A percentile compares a stretch with the other conserved stretches of the same genome.
Conservation (phyloP, 2,888 invertebrate species). For the Cabera pusaria region DNA sequence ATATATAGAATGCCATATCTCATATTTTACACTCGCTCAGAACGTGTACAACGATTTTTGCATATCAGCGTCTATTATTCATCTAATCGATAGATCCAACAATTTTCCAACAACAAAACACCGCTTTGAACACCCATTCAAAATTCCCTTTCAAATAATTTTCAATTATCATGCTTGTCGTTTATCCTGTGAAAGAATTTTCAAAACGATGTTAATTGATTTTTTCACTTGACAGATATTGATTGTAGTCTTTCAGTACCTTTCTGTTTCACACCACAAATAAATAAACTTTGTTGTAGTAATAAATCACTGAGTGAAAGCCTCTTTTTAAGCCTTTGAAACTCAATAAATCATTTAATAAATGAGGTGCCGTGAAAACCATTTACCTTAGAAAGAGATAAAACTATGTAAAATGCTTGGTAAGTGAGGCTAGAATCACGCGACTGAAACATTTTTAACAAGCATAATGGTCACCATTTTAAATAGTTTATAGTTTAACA, state of each 20-base stretch:
- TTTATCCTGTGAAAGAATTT: slow-evolving; percentile 69
- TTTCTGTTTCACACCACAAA: slow-evolving; percentile 69
- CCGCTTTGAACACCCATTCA: slow-evolving; percentile 53
- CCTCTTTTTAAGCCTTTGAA: slow-evolving; percentile 63
- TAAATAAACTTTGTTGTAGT: slow-evolving; percentile 54
- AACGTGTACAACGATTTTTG: too few species aligned
- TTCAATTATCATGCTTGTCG: slow-evolving; percentile 69
- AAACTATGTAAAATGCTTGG: slow-evolving; percentile 4
- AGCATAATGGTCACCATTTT: too few species aligned
- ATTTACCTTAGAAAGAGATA: slow-evolving; percentile 23
- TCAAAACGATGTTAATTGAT: slow-evolving; percentile 68
- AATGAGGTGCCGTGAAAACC: slow-evolving; percentile 52
- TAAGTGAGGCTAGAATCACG: neutral
- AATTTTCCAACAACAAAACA: slow-evolving; percentile 59
- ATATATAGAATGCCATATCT: too few species aligned
- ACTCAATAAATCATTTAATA: slow-evolving; percentile 66
- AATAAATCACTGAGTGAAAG: slow-evolving; percentile 74
- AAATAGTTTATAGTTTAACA: too few species aligned
- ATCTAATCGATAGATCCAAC: slow-evolving; percentile 48
- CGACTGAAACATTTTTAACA: neutral
- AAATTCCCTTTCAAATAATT: slow-evolving; percentile 67
- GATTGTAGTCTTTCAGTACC: slow-evolving; percentile 69
- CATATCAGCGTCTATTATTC: slow-evolving; percentile 41
- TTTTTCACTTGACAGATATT: slow-evolving; percentile 73
- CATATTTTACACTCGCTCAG: too few species aligned